Evolutionary conservation across 1,140 invertebrate genomes (phyloP), one percentile per base, ranked within the genome.

Genomic region (Monomorium pharaonis): DNA sequence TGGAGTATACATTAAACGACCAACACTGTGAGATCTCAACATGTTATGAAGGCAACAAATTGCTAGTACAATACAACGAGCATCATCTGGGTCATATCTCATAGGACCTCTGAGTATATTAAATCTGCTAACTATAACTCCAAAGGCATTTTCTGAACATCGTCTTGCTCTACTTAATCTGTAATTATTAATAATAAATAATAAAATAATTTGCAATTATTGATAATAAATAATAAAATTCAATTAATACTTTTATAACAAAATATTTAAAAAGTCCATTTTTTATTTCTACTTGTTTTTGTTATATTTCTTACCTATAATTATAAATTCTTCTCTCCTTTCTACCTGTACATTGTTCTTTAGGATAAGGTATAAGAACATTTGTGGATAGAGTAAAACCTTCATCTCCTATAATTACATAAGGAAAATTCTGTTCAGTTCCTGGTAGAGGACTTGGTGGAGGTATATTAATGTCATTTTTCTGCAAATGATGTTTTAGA

Each of bases 31-130:
- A 69, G 37, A 47, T 4, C 42, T 44, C 42, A 69, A 47, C 24
- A 49, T 49, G 4, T 70, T 70, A 30, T 70, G 44, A n/a, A 49
- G 67, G 18, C 24, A 69, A 27, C 42, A 69, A 47, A 47, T 69
- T 16, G 65, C 65, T 0, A 69, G 2, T 27, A 69, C 24, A 44
- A 67, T 69, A 3, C 7, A 6, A 24, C 37, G 37, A 49, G 42
- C 65, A 18, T 69, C 65, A 18, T 69, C 65, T 27, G 42, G 42
- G 7, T 69, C 24, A 69, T 69, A 49, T 47, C 65, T 69, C 16
- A 69, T 18, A 18, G 42, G 21, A 47, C 21, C 16, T 16, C 42
- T 37, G 24, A 47, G 12, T 69, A 69, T 69, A 21, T 47, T 42
- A 27, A 69, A 69, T 47, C 7, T 69, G 42, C 21, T 27, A 3